Conservation (phyloP, 1,140 invertebrate genomes). For the Drosophila neocordata region DNA sequence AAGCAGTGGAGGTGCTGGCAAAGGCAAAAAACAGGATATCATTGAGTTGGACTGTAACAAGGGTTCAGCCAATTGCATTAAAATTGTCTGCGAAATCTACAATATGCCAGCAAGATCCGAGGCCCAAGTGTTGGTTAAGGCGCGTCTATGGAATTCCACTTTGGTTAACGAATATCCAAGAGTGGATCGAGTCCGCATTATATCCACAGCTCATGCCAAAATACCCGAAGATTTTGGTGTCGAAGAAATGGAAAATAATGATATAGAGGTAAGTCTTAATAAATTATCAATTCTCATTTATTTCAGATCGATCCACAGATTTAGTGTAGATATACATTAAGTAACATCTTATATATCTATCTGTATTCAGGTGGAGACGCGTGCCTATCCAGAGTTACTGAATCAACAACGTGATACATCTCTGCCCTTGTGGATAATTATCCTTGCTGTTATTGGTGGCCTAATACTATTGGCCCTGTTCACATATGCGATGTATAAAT, state of each 20-base stretch:
- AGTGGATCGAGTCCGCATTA: constrained; percentile 92
- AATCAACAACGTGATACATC: constrained; percentile 87
- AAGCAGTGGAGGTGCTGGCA: constrained; percentile 62
- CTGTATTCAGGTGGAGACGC: constrained; percentile 87
- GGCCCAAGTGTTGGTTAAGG: constrained; percentile 90
- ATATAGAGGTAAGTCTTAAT: constrained; percentile 86
- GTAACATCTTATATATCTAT: too few relatives aligned
- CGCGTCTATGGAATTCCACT: constrained; percentile 95
- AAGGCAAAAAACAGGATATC: constrained; percentile 88
- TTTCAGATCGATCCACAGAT: too few relatives aligned
- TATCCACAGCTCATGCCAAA: constrained; percentile 89
- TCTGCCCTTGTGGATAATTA: constrained; percentile 92
- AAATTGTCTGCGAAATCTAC: constrained; percentile 91
- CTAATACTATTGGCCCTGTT: constrained; percentile 90
- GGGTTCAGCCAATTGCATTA: constrained; percentile 93
- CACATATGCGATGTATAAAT: constrained; percentile 91
- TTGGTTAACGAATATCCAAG: constrained; percentile 93
- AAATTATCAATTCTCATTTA: too few relatives aligned
- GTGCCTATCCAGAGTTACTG: constrained; percentile 90
- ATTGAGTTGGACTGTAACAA: constrained; percentile 92
- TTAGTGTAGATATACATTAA: too few relatives aligned
- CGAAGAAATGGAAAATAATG: constrained; percentile 87
- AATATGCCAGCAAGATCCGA: constrained; percentile 89
- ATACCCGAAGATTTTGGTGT: constrained; percentile 89
- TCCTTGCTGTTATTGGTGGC: constrained; percentile 90